These are phyloP conservation scores for Leptoteleia sp. DNA, from an alignment of 1,140 invertebrate species.

Conservation along the genomic window DNA sequence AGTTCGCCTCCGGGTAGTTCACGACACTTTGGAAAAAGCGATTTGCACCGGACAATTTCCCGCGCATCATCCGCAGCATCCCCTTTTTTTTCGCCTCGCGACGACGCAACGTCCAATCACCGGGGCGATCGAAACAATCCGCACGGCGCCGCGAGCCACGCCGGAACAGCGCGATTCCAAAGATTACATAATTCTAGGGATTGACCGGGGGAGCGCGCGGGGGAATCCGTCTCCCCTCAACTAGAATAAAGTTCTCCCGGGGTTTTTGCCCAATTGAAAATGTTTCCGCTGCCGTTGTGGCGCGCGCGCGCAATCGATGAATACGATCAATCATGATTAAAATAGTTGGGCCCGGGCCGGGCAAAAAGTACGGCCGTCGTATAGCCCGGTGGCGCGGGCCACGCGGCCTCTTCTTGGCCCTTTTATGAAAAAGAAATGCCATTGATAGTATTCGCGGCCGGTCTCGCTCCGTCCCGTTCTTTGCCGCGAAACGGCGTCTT, in stretches of 20 bases:
- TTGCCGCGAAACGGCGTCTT: slow-evolving; percentile 65
- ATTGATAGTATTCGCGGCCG: slow-evolving; percentile 39
- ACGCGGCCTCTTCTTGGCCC: slow-evolving; percentile 53
- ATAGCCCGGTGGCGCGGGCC: slow-evolving; percentile 33
- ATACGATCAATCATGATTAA: slow-evolving; percentile 64
- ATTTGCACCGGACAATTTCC: too few species aligned
- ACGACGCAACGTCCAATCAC: too few species aligned
- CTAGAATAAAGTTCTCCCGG: slow-evolving; percentile 33
- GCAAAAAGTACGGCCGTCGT: slow-evolving; percentile 38
- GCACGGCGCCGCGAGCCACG: too few species aligned
- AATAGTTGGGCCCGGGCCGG: slow-evolving; percentile 32
- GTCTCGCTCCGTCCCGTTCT: slow-evolving; percentile 47
- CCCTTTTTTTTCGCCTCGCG: too few species aligned
- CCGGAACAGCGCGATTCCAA: too few species aligned
- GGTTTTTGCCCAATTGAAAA: slow-evolving; percentile 20
- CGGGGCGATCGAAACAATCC: too few species aligned
- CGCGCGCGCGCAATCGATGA: slow-evolving; percentile 31
- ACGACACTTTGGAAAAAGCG: too few species aligned
- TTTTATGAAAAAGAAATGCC: slow-evolving; percentile 67
- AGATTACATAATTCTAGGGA: too few species aligned
- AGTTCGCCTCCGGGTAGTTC: too few species aligned
- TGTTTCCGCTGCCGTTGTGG: slow-evolving; percentile 1
- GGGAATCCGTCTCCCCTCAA: too few species aligned
- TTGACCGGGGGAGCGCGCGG: too few species aligned
- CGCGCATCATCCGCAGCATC: too few species aligned